Base-by-base conservation (phyloP, 2,888 invertebrate species). In the Macropis europaea region DNA sequence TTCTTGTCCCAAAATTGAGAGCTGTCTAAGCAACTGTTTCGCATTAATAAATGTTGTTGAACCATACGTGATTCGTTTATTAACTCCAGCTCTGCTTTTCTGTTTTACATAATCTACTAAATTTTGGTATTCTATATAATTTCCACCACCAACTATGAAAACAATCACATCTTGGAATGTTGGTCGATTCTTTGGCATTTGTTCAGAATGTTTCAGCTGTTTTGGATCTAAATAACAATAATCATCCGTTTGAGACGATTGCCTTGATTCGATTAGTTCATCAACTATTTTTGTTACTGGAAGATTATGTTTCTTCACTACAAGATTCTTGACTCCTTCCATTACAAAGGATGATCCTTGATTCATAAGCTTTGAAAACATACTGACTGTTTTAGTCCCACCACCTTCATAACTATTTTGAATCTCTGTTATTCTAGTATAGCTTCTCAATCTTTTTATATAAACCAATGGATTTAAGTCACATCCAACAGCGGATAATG, bases 111-210 rank as follows among this genome's bases (percentile, higher is more conserved):
- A 98, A 89, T 99, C 99, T 56, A 96, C 94, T 68, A 99, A 93
- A 92, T 99, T 99, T 90, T 99, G 99, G 90, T 99, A 99, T 91
- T 99, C 99, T 87, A 99, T 99, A 88, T 99, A 99, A 92, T 99
- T 99, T 50, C 99, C 97, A 68, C 97, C 97, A 42, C 97, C 97
- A 42, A 97, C 96, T 61, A 97, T 90, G 90, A 97, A 97, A 7
- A 97, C 97, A 64, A 97, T 94, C 2, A 97, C 97, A 90, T 97
- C 97, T 84, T 95, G 95, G 90, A 97, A 97, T 83, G 93, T 87
- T 84, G 92, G 88, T 86, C 93, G 90, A 91, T 93, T 92, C 91
- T 94, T 92, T 62, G 94, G 91, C 90, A 92, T 88, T 53, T 90
- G 92, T 79, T 94, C 94, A 68, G 91, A 93, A 7, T 94, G 92